A percentile compares a stretch with the other conserved stretches of the same genome.
Evolutionary conservation across 2,113 vertebrate species (phyloP).

Genomic region (Phocoena sinus): DNA sequence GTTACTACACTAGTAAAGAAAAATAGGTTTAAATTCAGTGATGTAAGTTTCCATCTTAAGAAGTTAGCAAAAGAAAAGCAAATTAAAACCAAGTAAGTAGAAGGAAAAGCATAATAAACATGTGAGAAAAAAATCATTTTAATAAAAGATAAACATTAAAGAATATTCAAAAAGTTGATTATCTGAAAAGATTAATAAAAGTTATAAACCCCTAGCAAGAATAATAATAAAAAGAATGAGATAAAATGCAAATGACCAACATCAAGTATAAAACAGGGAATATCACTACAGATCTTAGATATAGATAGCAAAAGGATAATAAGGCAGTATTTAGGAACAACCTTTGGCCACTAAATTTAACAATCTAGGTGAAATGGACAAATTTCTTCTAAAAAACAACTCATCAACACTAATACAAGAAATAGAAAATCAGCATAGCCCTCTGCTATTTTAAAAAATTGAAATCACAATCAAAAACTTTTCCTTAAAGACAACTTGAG

Average conservation of each 20-base stretch:
- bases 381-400: background rate
- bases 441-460: background rate
- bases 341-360: background rate
- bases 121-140: background rate
- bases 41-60: too few relatives aligned
- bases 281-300: background rate
- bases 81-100: background rate
- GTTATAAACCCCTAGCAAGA: background rate
- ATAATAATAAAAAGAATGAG: background rate
- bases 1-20: background rate
- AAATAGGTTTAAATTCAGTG: background rate
- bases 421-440: background rate
- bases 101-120: background rate
- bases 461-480: background rate
- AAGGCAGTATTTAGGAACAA: background rate
- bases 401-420: background rate
- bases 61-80: background rate
- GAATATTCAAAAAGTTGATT: background rate
- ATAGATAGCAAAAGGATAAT: background rate
- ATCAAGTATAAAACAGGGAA: background rate
- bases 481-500: background rate
- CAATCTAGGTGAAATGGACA: background rate
- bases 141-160: background rate
- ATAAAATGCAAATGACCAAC: background rate
- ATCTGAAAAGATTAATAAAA: background rate